Conservation (phyloP, 2,113 vertebrate genomes). For the Carlito syrichta region DNA sequence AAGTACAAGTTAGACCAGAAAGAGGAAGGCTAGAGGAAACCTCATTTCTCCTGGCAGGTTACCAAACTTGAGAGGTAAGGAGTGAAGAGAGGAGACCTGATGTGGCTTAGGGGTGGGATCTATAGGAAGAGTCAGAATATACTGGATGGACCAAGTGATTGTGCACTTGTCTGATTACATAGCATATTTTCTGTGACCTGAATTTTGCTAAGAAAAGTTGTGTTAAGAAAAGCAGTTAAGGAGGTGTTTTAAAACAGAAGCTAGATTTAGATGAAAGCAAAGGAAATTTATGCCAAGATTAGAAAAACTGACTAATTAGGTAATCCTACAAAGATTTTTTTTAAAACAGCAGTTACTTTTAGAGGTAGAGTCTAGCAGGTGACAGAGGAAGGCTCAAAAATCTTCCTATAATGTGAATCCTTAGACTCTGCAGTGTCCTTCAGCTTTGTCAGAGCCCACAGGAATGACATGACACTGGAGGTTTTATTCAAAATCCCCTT, state of each 20-base stretch:
- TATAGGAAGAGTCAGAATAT: neutral
- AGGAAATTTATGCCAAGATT: neutral
- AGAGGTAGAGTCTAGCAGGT: neutral
- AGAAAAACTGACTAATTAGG: neutral
- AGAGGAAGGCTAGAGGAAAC: neutral
- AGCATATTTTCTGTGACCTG: constrained; percentile 32
- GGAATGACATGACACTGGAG: neutral
- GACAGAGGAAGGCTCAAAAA: neutral
- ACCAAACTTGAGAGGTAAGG: neutral
- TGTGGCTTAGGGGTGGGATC: neutral
- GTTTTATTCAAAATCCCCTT: neutral
- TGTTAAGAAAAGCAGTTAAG: neutral
- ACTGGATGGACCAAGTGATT: neutral
- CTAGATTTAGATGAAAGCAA: constrained; percentile 28
- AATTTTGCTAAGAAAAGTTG: constrained; percentile 32
- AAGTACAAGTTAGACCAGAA: neutral
- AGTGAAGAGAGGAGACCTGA: neutral
- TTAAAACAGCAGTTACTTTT: neutral
- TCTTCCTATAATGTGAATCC: neutral
- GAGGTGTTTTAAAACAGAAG: constrained; percentile 30
- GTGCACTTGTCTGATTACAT: neutral
- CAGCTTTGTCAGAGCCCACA: neutral
- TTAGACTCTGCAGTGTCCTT: neutral
- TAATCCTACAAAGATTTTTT: neutral
- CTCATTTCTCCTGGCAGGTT: neutral